Evolutionary conservation across 2,113 vertebrate species (phyloP).

Genomic region (Scartelaos histophorus): DNA sequence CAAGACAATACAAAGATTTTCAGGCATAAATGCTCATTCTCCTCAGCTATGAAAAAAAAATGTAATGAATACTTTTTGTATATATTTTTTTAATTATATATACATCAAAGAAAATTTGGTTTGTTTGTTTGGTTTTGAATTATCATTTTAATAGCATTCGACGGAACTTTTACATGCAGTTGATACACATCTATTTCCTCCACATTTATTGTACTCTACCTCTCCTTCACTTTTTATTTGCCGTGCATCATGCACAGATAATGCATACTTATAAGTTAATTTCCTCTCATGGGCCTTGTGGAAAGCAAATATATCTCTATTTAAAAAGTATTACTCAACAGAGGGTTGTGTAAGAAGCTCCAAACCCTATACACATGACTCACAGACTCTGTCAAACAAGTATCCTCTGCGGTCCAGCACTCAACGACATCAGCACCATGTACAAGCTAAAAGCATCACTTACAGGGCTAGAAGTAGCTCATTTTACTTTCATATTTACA

Average conservation of each 20-base stretch:
- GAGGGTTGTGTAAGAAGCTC: slow-evolving; percentile 70
- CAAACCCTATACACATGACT: slow-evolving; percentile 64
- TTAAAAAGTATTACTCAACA: slow-evolving; percentile 78
- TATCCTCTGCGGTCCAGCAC: slow-evolving; percentile 48
- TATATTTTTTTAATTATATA: too few species aligned
- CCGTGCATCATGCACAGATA: slow-evolving; percentile 15
- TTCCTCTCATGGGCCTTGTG: slow-evolving; percentile 38
- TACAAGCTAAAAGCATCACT: slow-evolving; percentile 57
- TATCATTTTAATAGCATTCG: neutral
- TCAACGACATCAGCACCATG: slow-evolving; percentile 52
- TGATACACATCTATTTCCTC: neutral
- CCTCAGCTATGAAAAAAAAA: too few species aligned
- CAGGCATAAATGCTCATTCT: neutral
- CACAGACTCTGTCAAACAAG: slow-evolving; percentile 57
- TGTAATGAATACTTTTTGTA: too few species aligned
- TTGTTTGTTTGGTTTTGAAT: neutral
- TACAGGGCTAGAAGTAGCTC: slow-evolving; percentile 44
- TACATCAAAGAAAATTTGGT: neutral
- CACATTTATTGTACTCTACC: neutral
- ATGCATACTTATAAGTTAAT: slow-evolving; percentile 41
- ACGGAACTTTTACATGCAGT: neutral
- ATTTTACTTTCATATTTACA: slow-evolving; percentile 27
- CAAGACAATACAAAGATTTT: neutral
- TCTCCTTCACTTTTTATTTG: neutral
- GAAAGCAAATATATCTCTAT: slow-evolving; percentile 61